Evolutionary conservation across 2,797 vertebrate species (phyloP).

Genomic region (Falco cherrug): DNA sequence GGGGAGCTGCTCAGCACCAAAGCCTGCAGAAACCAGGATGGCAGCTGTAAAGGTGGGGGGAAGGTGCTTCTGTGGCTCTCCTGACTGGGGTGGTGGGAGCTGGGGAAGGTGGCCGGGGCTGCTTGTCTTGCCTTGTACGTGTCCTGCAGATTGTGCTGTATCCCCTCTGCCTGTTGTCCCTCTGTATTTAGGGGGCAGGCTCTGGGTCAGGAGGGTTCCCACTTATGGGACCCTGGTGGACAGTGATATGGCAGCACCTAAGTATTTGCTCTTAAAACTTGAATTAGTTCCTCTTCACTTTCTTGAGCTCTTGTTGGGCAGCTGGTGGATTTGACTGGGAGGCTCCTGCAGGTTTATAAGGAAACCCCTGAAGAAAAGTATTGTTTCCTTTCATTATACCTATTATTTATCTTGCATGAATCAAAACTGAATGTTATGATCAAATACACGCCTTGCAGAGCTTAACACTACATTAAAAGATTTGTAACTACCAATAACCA

Average conservation of each 20-base stretch:
- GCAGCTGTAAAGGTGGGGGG: background rate
- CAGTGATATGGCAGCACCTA: background rate
- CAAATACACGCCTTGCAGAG: background rate
- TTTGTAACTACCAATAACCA: background rate
- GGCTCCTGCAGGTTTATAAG: background rate
- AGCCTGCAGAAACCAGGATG: background rate
- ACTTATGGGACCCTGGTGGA: background rate
- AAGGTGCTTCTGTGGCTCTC: background rate
- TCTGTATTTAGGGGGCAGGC: background rate
- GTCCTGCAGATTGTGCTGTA: background rate
- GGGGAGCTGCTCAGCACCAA: background rate
- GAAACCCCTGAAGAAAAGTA: background rate
- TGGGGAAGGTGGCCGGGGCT: background rate
- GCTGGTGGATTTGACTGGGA: background rate
- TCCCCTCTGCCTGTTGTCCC: accelerated
- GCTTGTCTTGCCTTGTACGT: accelerated
- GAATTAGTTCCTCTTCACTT: background rate
- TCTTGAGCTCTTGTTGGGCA: background rate
- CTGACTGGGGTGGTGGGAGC: background rate
- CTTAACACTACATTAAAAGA: background rate
- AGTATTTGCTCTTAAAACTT: background rate
- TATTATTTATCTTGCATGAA: background rate
- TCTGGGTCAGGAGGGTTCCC: background rate
- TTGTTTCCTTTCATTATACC: background rate
- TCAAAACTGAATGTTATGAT: background rate